Evolutionary conservation across 2,113 vertebrate species (phyloP).

Genomic region (Pelmatolapia mariae): DNA sequence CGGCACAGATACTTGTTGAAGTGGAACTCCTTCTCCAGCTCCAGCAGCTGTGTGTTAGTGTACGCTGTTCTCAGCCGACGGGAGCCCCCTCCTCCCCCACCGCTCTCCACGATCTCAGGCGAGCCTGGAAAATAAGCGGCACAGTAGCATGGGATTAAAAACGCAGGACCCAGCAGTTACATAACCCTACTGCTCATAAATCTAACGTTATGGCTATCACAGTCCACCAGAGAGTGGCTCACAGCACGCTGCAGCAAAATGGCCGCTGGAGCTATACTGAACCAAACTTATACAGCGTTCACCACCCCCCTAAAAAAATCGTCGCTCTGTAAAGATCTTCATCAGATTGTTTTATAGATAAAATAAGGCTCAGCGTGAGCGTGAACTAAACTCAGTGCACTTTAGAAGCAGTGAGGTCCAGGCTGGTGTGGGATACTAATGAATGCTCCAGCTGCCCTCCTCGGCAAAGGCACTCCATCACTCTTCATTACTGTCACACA

Average conservation of each 20-base stretch:
- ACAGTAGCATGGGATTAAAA: constrained; percentile 65
- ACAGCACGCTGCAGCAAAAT: constrained; percentile 59
- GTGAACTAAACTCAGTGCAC: constrained; percentile 80
- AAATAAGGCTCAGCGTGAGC: constrained; percentile 47
- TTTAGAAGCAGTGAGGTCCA: constrained; percentile 71
- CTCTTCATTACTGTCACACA: constrained; percentile 99
- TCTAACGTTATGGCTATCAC: background rate
- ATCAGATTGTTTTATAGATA: background rate
- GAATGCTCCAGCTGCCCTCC: constrained; percentile 96
- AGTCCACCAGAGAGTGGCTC: background rate
- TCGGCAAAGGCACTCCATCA: constrained; percentile 94
- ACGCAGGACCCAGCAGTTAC: constrained; percentile 68
- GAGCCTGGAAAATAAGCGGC: constrained; percentile 83
- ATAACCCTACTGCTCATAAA: constrained; percentile 11
- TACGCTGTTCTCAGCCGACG: constrained; percentile 95
- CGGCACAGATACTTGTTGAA: constrained; percentile 99
- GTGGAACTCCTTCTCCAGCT: constrained; percentile 99
- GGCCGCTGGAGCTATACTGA: constrained; percentile 51
- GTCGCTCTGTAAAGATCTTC: background rate
- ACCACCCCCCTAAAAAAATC: background rate
- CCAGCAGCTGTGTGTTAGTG: constrained; percentile 98
- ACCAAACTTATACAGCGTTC: background rate
- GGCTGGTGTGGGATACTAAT: constrained; percentile 81
- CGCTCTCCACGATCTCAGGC: constrained; percentile 85
- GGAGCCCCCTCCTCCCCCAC: constrained; percentile 78